Base-by-base conservation (phyloP, 2,888 invertebrate genomes). In the Sesia bembeciformis region DNA sequence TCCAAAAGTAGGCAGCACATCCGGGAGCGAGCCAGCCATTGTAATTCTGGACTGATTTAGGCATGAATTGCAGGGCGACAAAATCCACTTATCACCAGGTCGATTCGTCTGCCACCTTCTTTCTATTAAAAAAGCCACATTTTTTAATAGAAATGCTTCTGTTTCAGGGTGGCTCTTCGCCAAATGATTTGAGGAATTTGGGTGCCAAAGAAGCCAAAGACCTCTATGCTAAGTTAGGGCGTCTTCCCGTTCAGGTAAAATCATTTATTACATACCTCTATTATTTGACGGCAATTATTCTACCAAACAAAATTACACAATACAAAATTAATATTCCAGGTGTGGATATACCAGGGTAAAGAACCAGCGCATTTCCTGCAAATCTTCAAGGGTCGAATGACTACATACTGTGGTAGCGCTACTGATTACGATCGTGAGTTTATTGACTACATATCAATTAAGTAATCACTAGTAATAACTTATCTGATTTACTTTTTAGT, bases 321-420 rank as follows among this genome's bases (percentile, higher is more conserved):
- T 7, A 43, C 8, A 4, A 43, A 7, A n/a, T 4, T n/a, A 3
- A 50, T 66, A 23, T 23, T 23, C 23, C 74, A 92, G 74, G 93
- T 96, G 5, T 92, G 96, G 78, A 93, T 97, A 4, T 93, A 94
- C 51, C 97, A 98, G 85, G 96, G 96, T 55, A 94, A 95, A 74
- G 98, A 98, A 83, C 97, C 97, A 1, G 93, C 96, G 6, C 98
- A 98, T 76, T 95, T 98, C 76, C 88, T 98, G 68, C 95, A 97
- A 77, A 93, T 97, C 57, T 97, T 97, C 79, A 93, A 94, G 67
- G 97, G 97, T 53, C 94, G 94, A 65, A 91, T 98, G 87, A 93
- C 95, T 55, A 93, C 95, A 59, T 93, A 95, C 68, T 90, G 91
- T 53, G 94, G 94, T 61, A 91, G 90, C 62, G 92, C 93, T 54